Base-by-base conservation (phyloP, 64 coral and sea anemone genomes). In the Montipora foliosa region DNA sequence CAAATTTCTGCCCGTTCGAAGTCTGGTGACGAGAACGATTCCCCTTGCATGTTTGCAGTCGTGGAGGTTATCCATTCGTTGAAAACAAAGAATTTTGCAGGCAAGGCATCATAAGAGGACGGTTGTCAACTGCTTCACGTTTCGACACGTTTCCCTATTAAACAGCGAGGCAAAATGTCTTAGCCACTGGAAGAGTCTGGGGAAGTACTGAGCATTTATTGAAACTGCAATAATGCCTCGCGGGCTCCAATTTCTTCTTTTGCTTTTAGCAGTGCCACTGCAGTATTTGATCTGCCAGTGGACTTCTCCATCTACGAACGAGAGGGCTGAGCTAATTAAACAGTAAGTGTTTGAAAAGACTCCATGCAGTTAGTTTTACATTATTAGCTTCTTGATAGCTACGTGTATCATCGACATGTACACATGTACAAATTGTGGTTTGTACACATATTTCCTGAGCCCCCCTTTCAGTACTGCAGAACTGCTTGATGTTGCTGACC, bases 231-330 rank as follows among this genome's bases (percentile, higher is more conserved):
- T 24, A 7, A 88, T 89, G 49, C 93, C 87, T 70, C 87, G 93
- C 76, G 88, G 69, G 8, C 84, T 95, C 15, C 93, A 95, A 47
- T 76, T 95, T 69, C 47, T 90, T 4, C 58, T 95, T 46, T 81
- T 95, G 49, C 72, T 90, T 7, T 75, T 95, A 22, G 93, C 93
- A n/a, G 93, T 95, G 17, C 93, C 93, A 11, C 44, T 95, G 93
- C 93, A 95, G 93, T 95, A 82, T 84, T 95, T 95, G 29, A 95
- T 95, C 37, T 90, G 88, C 64, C 81, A 95, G 57, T 95, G 93
- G 93, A 95, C 93, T 78, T 70, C 88, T n/a, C 89, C 93, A 72
- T 90, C 93, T 15, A 49, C 71, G n/a, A 24, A 72, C 57, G 93
- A 95, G 9, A 90, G 93, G 46, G 88, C 62, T 44, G 83, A 95